These are phyloP conservation scores for Cephonodes hylas DNA, from an alignment of 2,888 invertebrate genomes.

Conservation along the genomic window DNA sequence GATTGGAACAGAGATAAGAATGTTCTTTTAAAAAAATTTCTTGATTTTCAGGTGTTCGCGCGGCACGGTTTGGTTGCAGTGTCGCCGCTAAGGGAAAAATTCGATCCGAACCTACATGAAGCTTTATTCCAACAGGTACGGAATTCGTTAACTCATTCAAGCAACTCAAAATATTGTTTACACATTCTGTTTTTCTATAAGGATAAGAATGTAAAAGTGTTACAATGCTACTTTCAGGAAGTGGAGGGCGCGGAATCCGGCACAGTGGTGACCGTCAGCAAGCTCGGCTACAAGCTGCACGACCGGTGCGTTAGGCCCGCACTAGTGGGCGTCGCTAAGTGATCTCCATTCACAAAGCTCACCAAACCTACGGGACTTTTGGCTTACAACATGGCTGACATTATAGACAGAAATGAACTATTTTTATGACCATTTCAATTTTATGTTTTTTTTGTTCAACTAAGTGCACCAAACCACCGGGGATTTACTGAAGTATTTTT, in stretches of 20 bases:
- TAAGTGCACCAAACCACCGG: background rate
- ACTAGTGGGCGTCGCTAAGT: constrained; percentile 96
- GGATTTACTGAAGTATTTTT: background rate
- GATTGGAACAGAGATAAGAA: no score
- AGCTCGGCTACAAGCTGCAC: constrained; percentile 97
- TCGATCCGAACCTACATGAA: constrained; percentile 98
- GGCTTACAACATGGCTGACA: background rate
- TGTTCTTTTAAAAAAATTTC: no score
- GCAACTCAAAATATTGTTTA: background rate
- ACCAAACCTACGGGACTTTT: background rate
- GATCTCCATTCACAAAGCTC: constrained; percentile 22
- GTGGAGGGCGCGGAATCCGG: constrained; percentile 91
- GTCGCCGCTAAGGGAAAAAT: constrained; percentile 94
- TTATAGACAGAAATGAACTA: background rate
- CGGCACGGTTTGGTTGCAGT: constrained; percentile 94
- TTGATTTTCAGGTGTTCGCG: constrained; percentile 87
- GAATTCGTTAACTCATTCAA: background rate
- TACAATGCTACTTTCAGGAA: constrained; percentile 52
- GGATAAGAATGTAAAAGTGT: background rate
- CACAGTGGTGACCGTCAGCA: constrained; percentile 95
- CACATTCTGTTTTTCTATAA: no score
- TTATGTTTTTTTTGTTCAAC: background rate
- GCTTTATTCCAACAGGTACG: constrained; percentile 96
- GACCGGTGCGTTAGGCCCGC: constrained; percentile 97
- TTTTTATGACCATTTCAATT: background rate